Evolutionary conservation across 1,140 invertebrate species (phyloP).

Genomic region (Mycetomoellerius zeteki): DNA sequence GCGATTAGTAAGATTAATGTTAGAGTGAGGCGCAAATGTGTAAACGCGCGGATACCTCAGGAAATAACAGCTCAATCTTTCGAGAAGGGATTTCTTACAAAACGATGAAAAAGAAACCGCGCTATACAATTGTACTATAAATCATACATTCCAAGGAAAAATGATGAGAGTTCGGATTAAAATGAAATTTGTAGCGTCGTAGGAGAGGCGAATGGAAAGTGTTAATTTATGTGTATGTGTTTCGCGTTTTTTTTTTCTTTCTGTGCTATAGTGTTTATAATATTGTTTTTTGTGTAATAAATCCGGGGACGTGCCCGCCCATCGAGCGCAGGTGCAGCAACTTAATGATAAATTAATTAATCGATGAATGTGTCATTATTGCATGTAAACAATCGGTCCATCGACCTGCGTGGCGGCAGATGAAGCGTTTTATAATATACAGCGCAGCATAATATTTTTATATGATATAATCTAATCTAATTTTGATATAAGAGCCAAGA

Average conservation of each 20-base stretch:
- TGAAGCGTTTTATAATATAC: conserved; percentile 81
- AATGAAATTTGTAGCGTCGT: conserved; percentile 52
- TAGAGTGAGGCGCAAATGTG: conserved; percentile 24
- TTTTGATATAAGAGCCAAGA: conserved; percentile 76
- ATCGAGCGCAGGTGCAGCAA: conserved; percentile 75
- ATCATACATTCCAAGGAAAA: conserved; percentile 59
- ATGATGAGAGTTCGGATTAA: conserved; percentile 28
- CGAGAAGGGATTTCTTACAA: conserved; percentile 10
- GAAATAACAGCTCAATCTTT: conserved; percentile 20
- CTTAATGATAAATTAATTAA: conserved; percentile 70
- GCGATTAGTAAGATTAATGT: conserved; percentile 51
- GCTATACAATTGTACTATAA: conserved; percentile 61
- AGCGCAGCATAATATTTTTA: conserved; percentile 85
- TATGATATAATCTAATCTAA: conserved; percentile 75
- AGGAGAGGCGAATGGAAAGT: conserved; percentile 37
- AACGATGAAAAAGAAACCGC: conserved; percentile 18
- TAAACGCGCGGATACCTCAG: conserved; percentile 24
- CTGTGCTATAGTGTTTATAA: conserved; percentile 47
- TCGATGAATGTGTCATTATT: conserved; percentile 57
- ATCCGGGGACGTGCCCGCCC: conserved; percentile 78
- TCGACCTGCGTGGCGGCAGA: conserved; percentile 56
- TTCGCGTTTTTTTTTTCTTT: conserved; percentile 51
- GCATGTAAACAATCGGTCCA: conserved; percentile 48
- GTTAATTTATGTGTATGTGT: conserved; percentile 63
- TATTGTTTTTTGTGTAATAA: conserved; percentile 46